Conservation (phyloP, 92 coral and sea anemone genomes). For the Paramuricea clavata region DNA sequence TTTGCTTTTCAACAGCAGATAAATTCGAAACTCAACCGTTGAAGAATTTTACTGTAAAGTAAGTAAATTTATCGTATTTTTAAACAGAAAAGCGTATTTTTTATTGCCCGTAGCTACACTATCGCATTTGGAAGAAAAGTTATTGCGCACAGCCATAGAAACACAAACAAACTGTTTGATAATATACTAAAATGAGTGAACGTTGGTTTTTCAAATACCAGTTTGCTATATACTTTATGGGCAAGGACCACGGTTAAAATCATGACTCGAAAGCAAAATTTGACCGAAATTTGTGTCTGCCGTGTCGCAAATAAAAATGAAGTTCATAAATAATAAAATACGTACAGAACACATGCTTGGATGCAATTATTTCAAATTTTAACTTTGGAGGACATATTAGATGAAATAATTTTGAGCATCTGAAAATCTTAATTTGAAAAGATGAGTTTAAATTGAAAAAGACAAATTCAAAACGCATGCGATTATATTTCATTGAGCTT, state of each 20-base stretch:
- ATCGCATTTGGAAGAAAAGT: no score
- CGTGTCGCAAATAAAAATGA: background rate
- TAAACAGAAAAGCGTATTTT: background rate
- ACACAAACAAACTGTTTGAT: background rate
- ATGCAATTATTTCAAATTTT: background rate
- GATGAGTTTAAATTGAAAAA: background rate
- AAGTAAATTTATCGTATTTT: background rate
- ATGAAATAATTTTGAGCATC: background rate
- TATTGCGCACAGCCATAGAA: no score
- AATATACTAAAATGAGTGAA: no score
- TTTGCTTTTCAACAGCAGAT: background rate
- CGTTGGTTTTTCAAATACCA: no score
- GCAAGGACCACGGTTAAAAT: no score
- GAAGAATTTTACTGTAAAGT: constrained; percentile 1
- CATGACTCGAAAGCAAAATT: background rate
- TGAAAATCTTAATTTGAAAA: background rate
- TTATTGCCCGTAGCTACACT: no score
- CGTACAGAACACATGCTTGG: constrained; percentile 16
- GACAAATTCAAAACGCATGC: background rate
- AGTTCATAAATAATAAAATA: constrained; percentile 22
- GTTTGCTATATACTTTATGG: no score
- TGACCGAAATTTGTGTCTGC: background rate
- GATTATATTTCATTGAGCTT: background rate
- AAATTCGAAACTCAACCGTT: background rate
- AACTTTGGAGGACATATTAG: background rate